phyloP scores from a whole-genome alignment of 2,113 vertebrate genomes.

The Kryptolebias marmoratus region DNA sequence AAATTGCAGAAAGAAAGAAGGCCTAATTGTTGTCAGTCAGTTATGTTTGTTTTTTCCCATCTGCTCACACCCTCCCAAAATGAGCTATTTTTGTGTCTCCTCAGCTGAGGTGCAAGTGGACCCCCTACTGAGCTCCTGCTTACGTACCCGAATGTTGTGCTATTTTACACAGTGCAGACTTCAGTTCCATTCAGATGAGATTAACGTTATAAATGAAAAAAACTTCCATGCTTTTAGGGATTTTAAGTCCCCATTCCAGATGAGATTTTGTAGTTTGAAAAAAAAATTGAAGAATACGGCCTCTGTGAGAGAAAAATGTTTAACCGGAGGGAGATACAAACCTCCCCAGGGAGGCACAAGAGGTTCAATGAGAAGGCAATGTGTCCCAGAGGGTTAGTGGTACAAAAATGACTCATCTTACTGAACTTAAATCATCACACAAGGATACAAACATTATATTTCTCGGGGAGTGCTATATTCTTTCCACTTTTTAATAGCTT shows the following conservation, averaged over 20 bases:
- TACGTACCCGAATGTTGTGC: neutral
- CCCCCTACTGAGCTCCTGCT: neutral
- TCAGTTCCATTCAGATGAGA: constrained; percentile 1
- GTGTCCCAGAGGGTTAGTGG: neutral
- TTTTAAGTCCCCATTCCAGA: neutral
- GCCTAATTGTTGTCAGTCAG: neutral
- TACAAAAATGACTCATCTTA: neutral
- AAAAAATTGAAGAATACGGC: too few relatives aligned
- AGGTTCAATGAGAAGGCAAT: neutral
- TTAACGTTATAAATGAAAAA: constrained; percentile 1
- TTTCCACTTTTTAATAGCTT: too few relatives aligned
- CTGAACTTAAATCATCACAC: neutral
- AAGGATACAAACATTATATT: too few relatives aligned
- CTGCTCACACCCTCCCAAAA: neutral
- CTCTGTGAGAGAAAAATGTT: neutral
- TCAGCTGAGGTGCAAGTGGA: neutral
- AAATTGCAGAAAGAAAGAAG: neutral
- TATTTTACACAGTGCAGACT: constrained; percentile 1
- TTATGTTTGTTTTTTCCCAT: neutral
- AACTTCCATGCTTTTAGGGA: neutral
- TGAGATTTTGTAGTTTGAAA: neutral
- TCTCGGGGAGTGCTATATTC: neutral
- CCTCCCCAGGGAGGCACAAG: neutral
- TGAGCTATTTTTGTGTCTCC: neutral
- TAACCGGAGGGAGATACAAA: neutral